Evolutionary conservation across 2,888 invertebrate genomes (phyloP), one percentile per base, ranked within the genome.

Genomic region (Axea sp.): DNA sequence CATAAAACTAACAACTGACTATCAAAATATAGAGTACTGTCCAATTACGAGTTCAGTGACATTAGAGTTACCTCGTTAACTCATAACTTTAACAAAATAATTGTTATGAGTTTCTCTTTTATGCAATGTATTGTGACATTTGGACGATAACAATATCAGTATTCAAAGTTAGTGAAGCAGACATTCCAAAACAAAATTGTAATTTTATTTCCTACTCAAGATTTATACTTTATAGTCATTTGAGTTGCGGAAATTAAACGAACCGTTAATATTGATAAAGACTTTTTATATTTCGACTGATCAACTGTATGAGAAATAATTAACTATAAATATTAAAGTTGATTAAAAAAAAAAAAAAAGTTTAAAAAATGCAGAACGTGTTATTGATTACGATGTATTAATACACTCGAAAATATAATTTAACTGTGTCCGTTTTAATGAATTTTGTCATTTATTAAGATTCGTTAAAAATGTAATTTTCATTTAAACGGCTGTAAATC

Each of bases 81-180:
- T n/a, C 37, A 5, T 19, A 41, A 41, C 28, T 41, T 55, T 41
- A 41, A 30, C 55, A 41, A 30, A 55, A 55, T 55, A 55, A 55
- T 55, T 55, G 30, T 41, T 28, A 41, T 39, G 41, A 35, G 37
- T 24, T 15, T 37, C 37, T 26, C 15, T 22, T 15, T 24, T 19
- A 22, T 51, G 9, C n/a, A 51, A 8, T 3, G 5, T 22, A 24
- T 35, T 41, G 17, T 55, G 39, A 55, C 39, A 53, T 53, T 53
- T 17, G 37, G 1, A 11, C 19, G 53, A 53, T 53, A 53, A 37
- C 53, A 15, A 35, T 24, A 51, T 51, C 51, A 51, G 51, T 22
- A 33, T 24, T 35, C 35, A 51, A 51, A 51, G 24, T 51, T 15
- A 35, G 15, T 8, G 49, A 22, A 51, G 24, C 51, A 45, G 30